Evolutionary conservation across 2,888 invertebrate genomes (phyloP).

Genomic region (Drosophila macrospina): DNA sequence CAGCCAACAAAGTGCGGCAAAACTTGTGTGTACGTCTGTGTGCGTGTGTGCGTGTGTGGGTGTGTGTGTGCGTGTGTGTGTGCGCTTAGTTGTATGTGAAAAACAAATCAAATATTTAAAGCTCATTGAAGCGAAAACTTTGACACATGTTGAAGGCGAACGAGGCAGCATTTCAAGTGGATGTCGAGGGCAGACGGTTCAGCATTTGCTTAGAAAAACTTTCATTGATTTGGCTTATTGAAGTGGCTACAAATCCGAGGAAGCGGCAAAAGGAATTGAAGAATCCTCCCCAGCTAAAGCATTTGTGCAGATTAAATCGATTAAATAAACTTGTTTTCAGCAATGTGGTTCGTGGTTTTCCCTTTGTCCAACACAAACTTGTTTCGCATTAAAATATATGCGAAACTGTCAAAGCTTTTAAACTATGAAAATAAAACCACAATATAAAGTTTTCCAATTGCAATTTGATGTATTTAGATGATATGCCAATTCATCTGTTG

Average conservation of each 20-base stretch:
- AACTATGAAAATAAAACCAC: neutral
- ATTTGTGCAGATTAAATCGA: conserved; percentile 38
- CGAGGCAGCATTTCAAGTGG: conserved; percentile 49
- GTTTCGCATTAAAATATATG: conserved; percentile 3
- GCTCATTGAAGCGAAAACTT: conserved; percentile 78
- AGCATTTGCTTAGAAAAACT: conserved; percentile 53
- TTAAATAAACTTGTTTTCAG: conserved; percentile 29
- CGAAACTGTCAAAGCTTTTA: conserved; percentile 12
- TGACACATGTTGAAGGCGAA: conserved; percentile 71
- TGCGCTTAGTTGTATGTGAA: conserved; percentile 33
- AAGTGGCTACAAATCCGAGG: conserved; percentile 16
- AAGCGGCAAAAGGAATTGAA: conserved; percentile 1
- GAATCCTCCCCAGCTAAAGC: neutral
- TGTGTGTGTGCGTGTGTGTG: conserved; percentile 1
- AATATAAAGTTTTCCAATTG: conserved; percentile 11
- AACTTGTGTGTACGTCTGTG: conserved; percentile 41
- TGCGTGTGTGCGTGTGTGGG: neutral
- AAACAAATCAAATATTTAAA: conserved; percentile 82
- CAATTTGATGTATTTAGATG: neutral
- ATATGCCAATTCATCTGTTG: neutral
- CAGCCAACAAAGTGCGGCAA: conserved; percentile 19
- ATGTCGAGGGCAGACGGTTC: conserved; percentile 45
- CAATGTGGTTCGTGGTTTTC: conserved; percentile 22
- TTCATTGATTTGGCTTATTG: conserved; percentile 59
- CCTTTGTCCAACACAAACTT: conserved; percentile 9